phyloP scores from a whole-genome alignment of 2,888 invertebrate genomes.

The Cacoxenus indagator region DNA sequence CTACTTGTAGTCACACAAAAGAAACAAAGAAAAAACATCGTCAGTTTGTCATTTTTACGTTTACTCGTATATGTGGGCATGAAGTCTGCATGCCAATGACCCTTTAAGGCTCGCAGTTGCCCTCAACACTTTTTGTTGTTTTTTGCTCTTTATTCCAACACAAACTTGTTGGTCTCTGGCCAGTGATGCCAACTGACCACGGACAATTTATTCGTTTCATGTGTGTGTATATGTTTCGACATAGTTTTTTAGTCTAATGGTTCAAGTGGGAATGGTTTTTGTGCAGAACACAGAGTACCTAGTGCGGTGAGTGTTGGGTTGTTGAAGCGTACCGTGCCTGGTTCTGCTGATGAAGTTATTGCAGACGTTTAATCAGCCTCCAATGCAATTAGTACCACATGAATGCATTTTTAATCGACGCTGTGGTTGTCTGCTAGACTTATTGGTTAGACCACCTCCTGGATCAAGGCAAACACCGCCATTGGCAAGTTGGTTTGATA shows the following conservation, averaged over 20 bases:
- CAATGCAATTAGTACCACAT: neutral
- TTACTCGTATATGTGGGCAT: neutral
- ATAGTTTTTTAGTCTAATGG: neutral
- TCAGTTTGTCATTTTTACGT: conserved; percentile 4
- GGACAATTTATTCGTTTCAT: neutral
- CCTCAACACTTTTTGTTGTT: neutral
- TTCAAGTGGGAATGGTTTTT: too few relatives aligned
- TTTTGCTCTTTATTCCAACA: neutral
- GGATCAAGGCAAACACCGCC: too few relatives aligned
- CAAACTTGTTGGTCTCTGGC: neutral
- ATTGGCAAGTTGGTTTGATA: too few relatives aligned
- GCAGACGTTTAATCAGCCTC: neutral
- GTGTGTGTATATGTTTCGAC: neutral
- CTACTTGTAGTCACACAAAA: neutral
- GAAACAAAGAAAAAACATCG: neutral
- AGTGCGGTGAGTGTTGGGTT: neutral
- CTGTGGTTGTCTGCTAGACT: neutral
- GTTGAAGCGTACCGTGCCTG: neutral
- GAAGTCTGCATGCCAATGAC: conserved; percentile 1
- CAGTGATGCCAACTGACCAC: conserved; percentile 13
- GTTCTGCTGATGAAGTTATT: neutral
- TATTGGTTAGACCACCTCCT: too few relatives aligned
- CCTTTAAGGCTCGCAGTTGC: neutral
- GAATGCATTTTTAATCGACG: neutral
- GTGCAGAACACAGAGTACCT: too few relatives aligned